Conservation (phyloP, 2,888 invertebrate genomes). For the Hypolimnas misippus region DNA sequence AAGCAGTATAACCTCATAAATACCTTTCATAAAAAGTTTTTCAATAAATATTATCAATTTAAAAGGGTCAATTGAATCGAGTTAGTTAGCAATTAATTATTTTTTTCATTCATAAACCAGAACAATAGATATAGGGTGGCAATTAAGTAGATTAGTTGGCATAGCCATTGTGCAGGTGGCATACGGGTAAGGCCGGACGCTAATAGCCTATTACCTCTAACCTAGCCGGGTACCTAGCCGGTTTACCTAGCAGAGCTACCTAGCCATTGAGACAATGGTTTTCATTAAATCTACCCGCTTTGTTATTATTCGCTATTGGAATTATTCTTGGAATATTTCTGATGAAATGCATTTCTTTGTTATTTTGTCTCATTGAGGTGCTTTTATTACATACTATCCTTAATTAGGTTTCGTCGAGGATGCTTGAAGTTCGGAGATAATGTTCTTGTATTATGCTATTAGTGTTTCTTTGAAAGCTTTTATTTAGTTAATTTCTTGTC, state of each 20-base stretch:
- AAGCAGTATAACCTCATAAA: too few species aligned
- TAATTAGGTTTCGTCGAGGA: background rate
- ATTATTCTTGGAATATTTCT: background rate
- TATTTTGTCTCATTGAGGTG: conserved; percentile 15
- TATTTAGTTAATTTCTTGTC: too few species aligned
- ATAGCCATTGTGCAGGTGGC: conserved; percentile 23
- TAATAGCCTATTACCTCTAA: conserved; percentile 29
- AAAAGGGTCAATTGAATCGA: background rate
- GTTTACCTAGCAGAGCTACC: conserved; percentile 14
- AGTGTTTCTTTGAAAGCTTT: too few species aligned
- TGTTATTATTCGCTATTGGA: conserved; percentile 7
- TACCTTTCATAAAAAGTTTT: too few species aligned
- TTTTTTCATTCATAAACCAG: conserved; percentile 9
- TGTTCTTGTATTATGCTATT: background rate
- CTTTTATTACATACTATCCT: conserved; percentile 2
- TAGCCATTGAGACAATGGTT: conserved; percentile 9
- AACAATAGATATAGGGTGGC: conserved; percentile 11
- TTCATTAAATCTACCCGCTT: conserved; percentile 17
- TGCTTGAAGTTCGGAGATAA: background rate
- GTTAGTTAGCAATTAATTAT: background rate
- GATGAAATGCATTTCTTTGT: conserved; percentile 24
- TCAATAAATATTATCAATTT: too few species aligned
- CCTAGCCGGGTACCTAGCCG: conserved; percentile 7
- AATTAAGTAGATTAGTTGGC: conserved; percentile 33
- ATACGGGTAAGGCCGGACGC: conserved; percentile 8